Conservation (phyloP, 2,888 invertebrate species). For the Zaprionus lineosus region DNA sequence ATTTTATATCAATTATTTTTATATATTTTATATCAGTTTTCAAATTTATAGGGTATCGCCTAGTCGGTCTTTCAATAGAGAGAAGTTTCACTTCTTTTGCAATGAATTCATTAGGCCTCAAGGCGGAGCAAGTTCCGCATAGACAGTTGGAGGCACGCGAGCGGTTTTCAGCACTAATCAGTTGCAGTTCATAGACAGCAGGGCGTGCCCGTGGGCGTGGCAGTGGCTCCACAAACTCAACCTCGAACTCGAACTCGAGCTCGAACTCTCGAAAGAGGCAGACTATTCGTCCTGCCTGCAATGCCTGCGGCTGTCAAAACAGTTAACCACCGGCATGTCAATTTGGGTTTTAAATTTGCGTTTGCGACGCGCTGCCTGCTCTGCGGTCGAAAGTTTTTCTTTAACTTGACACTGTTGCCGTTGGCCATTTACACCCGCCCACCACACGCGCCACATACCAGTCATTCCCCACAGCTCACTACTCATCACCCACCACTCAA, state of each 20-base stretch:
- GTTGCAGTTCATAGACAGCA: conserved; percentile 40
- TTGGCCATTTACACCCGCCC: neutral
- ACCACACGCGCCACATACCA: too few species aligned
- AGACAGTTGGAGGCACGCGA: conserved; percentile 44
- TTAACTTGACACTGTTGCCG: conserved; percentile 33
- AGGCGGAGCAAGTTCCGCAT: conserved; percentile 39
- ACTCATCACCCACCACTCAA: neutral
- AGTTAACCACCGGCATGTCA: conserved; percentile 49
- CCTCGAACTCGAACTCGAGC: too few species aligned
- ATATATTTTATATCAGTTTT: too few species aligned
- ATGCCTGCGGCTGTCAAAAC: conserved; percentile 45
- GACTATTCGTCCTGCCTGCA: conserved; percentile 5
- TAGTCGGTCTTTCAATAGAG: neutral
- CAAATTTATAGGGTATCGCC: neutral
- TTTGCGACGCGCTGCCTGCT: conserved; percentile 14
- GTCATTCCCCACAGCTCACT: too few species aligned
- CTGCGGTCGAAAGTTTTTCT: conserved; percentile 24
- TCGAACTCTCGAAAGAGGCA: neutral
- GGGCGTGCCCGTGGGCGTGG: neutral
- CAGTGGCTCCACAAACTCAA: too few species aligned
- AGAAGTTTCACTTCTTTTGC: conserved; percentile 15
- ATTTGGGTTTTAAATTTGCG: conserved; percentile 45
- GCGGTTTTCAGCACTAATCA: conserved; percentile 54
- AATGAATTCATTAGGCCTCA: conserved; percentile 60
- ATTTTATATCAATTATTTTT: too few species aligned